phyloP scores from a whole-genome alignment of 2,797 vertebrate genomes.

The Ibycter americanus region DNA sequence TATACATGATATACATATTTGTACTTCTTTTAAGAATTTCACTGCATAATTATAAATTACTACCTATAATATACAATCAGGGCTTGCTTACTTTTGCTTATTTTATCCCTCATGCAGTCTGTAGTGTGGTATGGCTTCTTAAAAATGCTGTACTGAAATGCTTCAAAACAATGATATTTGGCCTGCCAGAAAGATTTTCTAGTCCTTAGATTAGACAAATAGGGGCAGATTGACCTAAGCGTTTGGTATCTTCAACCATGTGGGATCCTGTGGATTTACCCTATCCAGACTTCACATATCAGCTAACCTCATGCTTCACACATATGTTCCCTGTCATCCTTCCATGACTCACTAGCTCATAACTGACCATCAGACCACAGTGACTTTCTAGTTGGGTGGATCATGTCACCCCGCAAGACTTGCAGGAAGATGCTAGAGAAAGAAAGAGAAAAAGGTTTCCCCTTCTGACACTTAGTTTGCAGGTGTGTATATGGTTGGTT shows the following conservation, averaged over 20 bases:
- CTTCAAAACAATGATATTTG: background rate
- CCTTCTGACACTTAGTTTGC: background rate
- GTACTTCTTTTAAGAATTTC: background rate
- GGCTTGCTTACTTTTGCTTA: slow-evolving; percentile 11
- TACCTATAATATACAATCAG: slow-evolving; percentile 16
- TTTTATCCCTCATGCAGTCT: background rate
- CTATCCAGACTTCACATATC: background rate
- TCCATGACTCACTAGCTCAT: background rate
- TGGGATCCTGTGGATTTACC: background rate
- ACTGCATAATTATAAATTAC: slow-evolving; percentile 26
- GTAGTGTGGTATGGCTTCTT: background rate
- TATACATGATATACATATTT: slow-evolving; percentile 4
- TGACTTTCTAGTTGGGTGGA: background rate
- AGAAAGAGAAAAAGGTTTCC: background rate
- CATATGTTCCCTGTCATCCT: background rate
- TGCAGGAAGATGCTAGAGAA: background rate
- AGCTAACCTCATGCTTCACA: background rate
- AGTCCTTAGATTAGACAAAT: background rate
- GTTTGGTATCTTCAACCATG: background rate
- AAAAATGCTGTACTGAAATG: background rate
- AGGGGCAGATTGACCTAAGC: background rate
- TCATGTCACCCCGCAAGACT: background rate
- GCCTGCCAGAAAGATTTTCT: background rate
- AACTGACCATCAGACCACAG: background rate
- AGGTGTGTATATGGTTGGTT: background rate